phyloP scores from a whole-genome alignment of 2,797 vertebrate species.

The Anas bahamensis region DNA sequence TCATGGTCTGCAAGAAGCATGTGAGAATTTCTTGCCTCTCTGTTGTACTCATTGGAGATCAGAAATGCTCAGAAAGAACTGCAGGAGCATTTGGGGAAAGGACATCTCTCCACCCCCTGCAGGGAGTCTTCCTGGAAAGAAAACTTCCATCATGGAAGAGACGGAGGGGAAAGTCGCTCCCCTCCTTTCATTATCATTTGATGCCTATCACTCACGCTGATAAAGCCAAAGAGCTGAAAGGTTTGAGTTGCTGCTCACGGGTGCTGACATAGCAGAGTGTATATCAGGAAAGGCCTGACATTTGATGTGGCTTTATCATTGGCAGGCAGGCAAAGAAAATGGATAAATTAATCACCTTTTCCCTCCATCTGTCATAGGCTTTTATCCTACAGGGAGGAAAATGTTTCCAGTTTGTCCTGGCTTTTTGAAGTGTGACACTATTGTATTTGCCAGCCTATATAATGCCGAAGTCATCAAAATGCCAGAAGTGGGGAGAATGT shows the following conservation, averaged over 20 bases:
- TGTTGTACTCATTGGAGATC: neutral
- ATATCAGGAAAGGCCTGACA: neutral
- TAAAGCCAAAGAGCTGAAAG: constrained; percentile 17
- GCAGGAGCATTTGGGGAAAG: neutral
- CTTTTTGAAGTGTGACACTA: constrained; percentile 26
- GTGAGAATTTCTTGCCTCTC: neutral
- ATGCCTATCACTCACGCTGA: neutral
- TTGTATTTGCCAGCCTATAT: neutral
- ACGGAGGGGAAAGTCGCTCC: neutral
- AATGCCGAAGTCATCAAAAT: neutral
- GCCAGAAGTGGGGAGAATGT: neutral
- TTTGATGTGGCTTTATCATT: constrained; percentile 40
- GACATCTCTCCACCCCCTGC: neutral
- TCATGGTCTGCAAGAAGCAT: neutral
- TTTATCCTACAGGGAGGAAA: neutral
- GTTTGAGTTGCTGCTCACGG: neutral
- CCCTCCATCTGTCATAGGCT: neutral
- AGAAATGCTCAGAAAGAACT: neutral
- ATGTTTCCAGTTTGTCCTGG: constrained; percentile 28
- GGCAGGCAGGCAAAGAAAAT: constrained; percentile 4
- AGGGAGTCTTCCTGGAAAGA: neutral
- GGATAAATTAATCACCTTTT: constrained; percentile 37
- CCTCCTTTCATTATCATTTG: constrained; percentile 3
- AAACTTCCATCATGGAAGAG: neutral
- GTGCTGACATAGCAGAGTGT: neutral